Evolutionary conservation across 1,140 invertebrate genomes (phyloP).

Genomic region (Ceratoteleas bidentatus): DNA sequence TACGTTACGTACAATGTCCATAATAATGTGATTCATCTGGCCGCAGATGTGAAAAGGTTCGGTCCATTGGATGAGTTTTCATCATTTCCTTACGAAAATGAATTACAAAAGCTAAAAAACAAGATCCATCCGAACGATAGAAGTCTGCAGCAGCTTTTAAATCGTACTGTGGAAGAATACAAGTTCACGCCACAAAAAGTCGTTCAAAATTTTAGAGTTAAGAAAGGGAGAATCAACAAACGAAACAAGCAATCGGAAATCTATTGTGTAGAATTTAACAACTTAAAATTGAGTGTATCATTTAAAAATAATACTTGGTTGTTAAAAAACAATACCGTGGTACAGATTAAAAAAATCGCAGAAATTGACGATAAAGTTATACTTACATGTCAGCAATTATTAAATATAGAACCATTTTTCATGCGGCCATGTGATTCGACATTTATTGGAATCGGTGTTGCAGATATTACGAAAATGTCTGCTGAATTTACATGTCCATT

Average conservation of each 20-base stretch:
- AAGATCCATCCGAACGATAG: background rate
- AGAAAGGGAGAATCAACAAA: background rate
- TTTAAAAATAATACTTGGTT: constrained; percentile 1
- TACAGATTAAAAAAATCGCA: background rate
- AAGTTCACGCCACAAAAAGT: background rate
- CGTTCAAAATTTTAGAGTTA: background rate
- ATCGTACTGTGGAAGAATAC: background rate
- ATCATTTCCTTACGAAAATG: background rate
- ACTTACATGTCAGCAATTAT: background rate
- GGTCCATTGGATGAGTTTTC: background rate
- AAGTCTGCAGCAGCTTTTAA: background rate
- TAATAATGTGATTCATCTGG: background rate
- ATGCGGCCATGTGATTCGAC: background rate
- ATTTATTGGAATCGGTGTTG: background rate
- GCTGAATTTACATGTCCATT: background rate
- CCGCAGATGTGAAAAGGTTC: background rate
- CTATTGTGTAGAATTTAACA: background rate
- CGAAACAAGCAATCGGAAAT: background rate
- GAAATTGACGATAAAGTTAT: background rate
- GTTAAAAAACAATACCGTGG: background rate
- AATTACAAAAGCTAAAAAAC: background rate
- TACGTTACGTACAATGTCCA: background rate
- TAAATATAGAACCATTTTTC: background rate
- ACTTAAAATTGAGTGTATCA: background rate
- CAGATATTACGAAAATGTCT: background rate